Evolutionary conservation across 2,113 vertebrate genomes (phyloP), one percentile per base, ranked within the genome.

Genomic region (Nibea coibor): DNA sequence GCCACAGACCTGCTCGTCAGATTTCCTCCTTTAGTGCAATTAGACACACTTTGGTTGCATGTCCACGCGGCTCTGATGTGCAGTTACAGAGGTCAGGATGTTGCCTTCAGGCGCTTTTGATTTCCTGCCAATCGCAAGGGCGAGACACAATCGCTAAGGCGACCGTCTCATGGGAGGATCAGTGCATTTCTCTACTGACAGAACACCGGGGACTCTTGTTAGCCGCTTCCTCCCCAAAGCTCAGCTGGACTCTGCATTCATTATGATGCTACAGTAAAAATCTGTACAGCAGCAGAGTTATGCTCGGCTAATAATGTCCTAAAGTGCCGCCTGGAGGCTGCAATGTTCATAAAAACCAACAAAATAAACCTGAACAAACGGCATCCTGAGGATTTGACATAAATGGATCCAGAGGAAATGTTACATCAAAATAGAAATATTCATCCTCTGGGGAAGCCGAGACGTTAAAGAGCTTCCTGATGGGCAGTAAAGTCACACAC

Each of bases 11-110:
- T 10, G 62, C 83, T 71, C 56, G 54, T 82, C 85, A 80, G 16
- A 78, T 75, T 76, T 80, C 80, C 78, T 75, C 68, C 62, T 82
- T 83, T 77, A 84, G 59, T 68, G 80, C 82, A 83, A 88, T 91
- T 88, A 90, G 86, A 76, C 82, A 83, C 77, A 85, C 70, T 83
- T 62, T 78, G 85, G 80, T 31, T 82, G 65, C 66, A 31, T 28
- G 81, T 82, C 70, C 31, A 12, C 9, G 63, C 79, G 1, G 81
- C 77, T 83, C 63, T 83, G 83, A 82, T 74, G 65, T 80, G 75
- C 59, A 65, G 81, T 43, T 53, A 45, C 59, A 53, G 86, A 77
- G 84, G 87, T 87, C 83, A 81, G 19, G 8, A 9, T 26, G 68
- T 26, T 74, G 76, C 87, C 87, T 83, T 62, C 63, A 4, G 86